phyloP scores from a whole-genome alignment of 2,113 vertebrate genomes.

The Tychaedon coryphoeus region DNA sequence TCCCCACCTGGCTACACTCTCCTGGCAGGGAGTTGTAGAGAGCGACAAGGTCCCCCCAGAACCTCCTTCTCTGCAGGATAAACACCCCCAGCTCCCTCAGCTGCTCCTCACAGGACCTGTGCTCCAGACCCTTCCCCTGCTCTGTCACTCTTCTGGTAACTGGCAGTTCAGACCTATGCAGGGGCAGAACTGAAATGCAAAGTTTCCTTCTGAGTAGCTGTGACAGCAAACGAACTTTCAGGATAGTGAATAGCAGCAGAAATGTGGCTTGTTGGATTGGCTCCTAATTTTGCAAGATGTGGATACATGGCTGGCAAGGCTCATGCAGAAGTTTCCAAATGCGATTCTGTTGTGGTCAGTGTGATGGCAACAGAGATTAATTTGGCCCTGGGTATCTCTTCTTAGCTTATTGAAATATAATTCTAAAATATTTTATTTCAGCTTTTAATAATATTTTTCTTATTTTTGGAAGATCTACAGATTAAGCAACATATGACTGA shows the following conservation, averaged over 20 bases:
- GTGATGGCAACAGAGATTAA: conserved; percentile 29
- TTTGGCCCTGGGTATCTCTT: conserved; percentile 44
- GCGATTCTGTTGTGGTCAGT: background rate
- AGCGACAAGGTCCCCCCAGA: accelerated
- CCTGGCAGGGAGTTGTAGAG: accelerated
- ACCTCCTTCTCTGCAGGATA: accelerated
- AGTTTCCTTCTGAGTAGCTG: background rate
- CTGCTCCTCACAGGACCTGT: accelerated
- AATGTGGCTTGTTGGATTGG: background rate
- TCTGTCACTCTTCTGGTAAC: accelerated
- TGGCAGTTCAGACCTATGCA: background rate
- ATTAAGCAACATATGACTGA: background rate
- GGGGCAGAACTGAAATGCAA: background rate
- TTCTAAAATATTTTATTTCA: conserved; percentile 42
- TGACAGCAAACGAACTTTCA: background rate
- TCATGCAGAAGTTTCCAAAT: background rate
- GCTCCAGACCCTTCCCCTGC: background rate
- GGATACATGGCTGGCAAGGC: background rate
- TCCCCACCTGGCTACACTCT: accelerated
- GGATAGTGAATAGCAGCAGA: background rate
- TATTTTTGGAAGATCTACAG: conserved; percentile 49
- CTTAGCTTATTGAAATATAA: conserved; percentile 46
- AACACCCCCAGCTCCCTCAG: background rate
- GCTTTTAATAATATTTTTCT: conserved; percentile 50
- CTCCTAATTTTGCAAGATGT: background rate